Evolutionary conservation across 2,113 vertebrate genomes (phyloP).

Genomic region (Siniperca knerii): DNA sequence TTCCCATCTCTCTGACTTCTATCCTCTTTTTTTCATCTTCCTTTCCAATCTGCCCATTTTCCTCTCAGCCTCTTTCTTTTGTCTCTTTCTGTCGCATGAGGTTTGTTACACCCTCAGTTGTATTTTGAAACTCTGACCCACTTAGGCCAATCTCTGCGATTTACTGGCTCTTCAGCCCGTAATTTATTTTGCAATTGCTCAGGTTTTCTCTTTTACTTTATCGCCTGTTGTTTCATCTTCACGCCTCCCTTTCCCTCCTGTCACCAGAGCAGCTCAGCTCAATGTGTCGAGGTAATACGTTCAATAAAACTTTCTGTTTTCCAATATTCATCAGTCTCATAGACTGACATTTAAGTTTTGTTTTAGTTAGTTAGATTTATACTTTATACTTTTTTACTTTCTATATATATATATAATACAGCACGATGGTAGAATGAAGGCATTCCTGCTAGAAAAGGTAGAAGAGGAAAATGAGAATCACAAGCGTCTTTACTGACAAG

Average conservation of each 20-base stretch:
- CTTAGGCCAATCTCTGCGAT: not conserved
- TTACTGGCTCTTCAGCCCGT: conserved; percentile 3
- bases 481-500: not conserved
- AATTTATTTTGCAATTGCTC: conserved; percentile 26
- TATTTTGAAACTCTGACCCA: not conserved
- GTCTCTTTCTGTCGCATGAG: not conserved
- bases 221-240: not conserved
- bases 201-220: conserved; percentile 17
- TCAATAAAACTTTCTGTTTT: not conserved
- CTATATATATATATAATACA: too few relatives aligned
- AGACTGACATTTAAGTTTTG: not conserved
- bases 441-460: not conserved
- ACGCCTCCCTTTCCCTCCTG: not conserved
- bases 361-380: not conserved
- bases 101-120: not conserved
- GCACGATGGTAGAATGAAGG: too few relatives aligned
- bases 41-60: not conserved
- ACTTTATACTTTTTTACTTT: too few relatives aligned
- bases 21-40: too few relatives aligned
- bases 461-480: not conserved
- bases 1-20: too few relatives aligned
- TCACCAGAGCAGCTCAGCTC: not conserved
- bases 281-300: not conserved
- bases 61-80: too few relatives aligned
- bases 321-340: not conserved